Evolutionary conservation across 2,797 vertebrate genomes (phyloP).

Genomic region (Halcyon leucocephala): DNA sequence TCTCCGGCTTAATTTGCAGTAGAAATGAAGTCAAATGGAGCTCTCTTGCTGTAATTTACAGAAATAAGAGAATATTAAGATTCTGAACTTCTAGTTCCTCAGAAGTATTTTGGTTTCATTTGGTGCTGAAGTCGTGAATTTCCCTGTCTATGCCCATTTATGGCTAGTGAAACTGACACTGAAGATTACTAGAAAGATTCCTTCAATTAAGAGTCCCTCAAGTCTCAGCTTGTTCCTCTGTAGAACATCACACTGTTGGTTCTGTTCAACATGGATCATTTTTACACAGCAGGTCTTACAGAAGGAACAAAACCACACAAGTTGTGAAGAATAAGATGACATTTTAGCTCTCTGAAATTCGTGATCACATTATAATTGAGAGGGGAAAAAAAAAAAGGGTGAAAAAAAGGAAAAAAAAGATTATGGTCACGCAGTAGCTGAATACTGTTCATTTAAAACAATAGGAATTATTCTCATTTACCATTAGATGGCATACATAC

Average conservation of each 20-base stretch:
- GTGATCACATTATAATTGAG: background rate
- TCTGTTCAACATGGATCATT: background rate
- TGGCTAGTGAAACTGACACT: background rate
- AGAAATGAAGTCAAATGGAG: background rate
- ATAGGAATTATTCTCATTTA: slow-evolving; percentile 54
- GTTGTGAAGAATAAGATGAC: background rate
- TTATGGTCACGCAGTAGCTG: background rate
- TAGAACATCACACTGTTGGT: background rate
- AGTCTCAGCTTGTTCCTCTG: background rate
- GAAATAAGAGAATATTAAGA: background rate
- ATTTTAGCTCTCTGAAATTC: background rate
- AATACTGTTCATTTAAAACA: slow-evolving; percentile 8
- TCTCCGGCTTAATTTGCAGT: background rate
- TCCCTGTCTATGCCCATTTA: background rate
- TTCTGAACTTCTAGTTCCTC: background rate
- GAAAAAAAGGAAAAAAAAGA: background rate
- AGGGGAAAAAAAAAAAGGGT: accelerated
- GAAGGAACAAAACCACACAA: background rate
- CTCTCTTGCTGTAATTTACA: background rate
- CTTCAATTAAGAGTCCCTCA: background rate
- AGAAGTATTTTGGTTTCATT: background rate
- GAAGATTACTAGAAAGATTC: background rate
- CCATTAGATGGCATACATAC: slow-evolving; percentile 77
- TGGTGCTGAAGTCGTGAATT: background rate
- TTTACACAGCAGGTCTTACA: background rate